Percentiles rank a stretch among this genome's conserved stretches.
These are phyloP conservation scores for Egretta garzetta DNA, from an alignment of 2,113 vertebrate species.

Conservation along the genomic window DNA sequence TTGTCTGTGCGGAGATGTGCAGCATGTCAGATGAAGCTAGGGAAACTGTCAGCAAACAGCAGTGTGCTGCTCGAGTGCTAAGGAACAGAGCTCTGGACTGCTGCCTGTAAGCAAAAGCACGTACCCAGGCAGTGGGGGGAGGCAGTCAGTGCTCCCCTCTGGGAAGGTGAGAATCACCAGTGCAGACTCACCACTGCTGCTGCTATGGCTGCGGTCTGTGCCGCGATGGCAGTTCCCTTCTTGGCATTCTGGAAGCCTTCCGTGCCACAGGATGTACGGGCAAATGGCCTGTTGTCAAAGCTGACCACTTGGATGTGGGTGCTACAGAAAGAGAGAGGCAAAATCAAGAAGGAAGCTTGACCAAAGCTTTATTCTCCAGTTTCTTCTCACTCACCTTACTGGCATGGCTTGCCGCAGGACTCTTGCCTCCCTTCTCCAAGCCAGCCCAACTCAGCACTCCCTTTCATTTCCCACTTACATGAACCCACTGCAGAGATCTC, in stretches of 20 bases:
- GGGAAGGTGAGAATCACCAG: accelerated
- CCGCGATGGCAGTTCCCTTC: conserved; percentile 88
- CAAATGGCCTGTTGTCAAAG: conserved; percentile 70
- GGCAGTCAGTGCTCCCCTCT: not conserved
- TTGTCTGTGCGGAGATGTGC: not conserved
- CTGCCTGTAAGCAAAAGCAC: accelerated
- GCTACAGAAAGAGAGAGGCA: conserved; percentile 60
- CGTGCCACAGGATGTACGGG: conserved; percentile 85
- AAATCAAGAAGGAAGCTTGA: not conserved
- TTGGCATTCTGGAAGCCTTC: conserved; percentile 93
- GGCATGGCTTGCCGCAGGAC: accelerated
- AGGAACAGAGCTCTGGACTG: not conserved
- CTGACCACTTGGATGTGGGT: conserved; percentile 90
- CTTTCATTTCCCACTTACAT: not conserved
- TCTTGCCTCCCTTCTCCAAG: not conserved
- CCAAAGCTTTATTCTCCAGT: not conserved
- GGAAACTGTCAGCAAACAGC: not conserved
- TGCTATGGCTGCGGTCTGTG: conserved; percentile 88
- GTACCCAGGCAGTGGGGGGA: accelerated
- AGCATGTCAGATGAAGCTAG: not conserved
- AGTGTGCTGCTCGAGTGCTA: accelerated
- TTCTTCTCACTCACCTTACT: accelerated
- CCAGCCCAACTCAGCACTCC: not conserved
- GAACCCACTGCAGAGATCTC: not conserved
- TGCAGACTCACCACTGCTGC: conserved; percentile 81